Evolutionary conservation across 2,113 vertebrate genomes (phyloP).

Genomic region (Butorides virescens): DNA sequence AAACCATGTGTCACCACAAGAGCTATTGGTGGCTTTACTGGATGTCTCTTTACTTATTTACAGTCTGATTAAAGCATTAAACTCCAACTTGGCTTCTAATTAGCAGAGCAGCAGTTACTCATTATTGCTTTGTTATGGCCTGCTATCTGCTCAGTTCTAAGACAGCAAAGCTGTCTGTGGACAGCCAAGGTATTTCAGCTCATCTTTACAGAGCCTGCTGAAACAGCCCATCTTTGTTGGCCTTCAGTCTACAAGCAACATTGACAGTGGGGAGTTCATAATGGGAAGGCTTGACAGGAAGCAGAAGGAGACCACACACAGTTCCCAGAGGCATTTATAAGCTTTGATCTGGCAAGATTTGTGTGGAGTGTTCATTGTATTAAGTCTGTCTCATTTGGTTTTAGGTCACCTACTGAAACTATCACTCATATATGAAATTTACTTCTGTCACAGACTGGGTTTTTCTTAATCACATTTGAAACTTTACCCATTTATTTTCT

Average conservation of each 20-base stretch:
- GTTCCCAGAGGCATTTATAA: neutral
- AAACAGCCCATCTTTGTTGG: neutral
- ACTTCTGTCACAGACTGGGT: neutral
- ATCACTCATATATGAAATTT: neutral
- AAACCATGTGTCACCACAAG: slow-evolving; percentile 3
- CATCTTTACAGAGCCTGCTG: neutral
- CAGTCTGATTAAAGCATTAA: neutral
- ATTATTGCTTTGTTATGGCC: neutral
- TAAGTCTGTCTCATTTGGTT: neutral
- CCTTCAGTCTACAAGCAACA: neutral
- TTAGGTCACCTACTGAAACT: neutral
- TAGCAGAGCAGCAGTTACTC: neutral
- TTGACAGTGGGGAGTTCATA: neutral
- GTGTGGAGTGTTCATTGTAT: neutral
- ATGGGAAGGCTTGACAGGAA: neutral
- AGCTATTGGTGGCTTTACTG: neutral
- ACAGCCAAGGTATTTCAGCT: neutral
- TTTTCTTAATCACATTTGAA: slow-evolving; percentile 38
- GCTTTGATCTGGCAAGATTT: neutral
- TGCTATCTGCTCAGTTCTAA: neutral
- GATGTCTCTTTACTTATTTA: slow-evolving; percentile 6
- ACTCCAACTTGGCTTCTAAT: neutral
- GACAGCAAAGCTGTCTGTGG: neutral
- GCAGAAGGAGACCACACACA: neutral
- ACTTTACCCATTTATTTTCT: neutral